phyloP scores from a whole-genome alignment of 37 sponge, comb jelly and placozoan species.

The Spongilla lacustris region DNA sequence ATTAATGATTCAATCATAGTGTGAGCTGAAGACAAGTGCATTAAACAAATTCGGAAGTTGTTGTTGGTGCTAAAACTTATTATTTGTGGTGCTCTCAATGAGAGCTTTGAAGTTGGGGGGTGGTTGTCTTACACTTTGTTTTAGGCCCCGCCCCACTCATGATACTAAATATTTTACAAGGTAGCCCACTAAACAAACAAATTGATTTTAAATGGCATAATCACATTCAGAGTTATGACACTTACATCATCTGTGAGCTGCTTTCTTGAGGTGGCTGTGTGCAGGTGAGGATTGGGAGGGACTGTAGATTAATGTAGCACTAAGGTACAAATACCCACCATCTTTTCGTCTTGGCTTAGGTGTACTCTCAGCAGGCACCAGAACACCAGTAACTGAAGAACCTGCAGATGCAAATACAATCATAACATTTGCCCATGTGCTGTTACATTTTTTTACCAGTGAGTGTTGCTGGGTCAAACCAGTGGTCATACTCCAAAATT shows the following conservation, averaged over 20 bases:
- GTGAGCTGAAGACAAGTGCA: too few species aligned
- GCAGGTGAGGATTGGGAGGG: not conserved
- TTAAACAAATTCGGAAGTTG: too few species aligned
- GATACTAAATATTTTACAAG: too few species aligned
- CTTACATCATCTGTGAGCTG: not conserved
- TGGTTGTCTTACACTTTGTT: too few species aligned
- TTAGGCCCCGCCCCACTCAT: too few species aligned
- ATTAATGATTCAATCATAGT: too few species aligned
- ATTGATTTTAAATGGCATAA: too few species aligned
- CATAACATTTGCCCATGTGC: not conserved
- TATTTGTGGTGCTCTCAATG: too few species aligned
- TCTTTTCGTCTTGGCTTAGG: not conserved
- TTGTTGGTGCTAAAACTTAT: too few species aligned
- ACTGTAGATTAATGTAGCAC: not conserved
- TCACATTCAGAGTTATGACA: not conserved
- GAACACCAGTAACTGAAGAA: not conserved
- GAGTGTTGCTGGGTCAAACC: not conserved
- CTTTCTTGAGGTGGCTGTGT: not conserved
- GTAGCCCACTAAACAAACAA: too few species aligned
- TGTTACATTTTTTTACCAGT: not conserved
- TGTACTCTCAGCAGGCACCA: not conserved
- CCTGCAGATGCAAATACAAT: not conserved
- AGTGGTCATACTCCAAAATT: not conserved
- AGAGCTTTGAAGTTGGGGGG: too few species aligned
- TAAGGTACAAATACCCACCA: not conserved